Conservation (phyloP, 2,113 vertebrate species). For the Dasypus novemcinctus region DNA sequence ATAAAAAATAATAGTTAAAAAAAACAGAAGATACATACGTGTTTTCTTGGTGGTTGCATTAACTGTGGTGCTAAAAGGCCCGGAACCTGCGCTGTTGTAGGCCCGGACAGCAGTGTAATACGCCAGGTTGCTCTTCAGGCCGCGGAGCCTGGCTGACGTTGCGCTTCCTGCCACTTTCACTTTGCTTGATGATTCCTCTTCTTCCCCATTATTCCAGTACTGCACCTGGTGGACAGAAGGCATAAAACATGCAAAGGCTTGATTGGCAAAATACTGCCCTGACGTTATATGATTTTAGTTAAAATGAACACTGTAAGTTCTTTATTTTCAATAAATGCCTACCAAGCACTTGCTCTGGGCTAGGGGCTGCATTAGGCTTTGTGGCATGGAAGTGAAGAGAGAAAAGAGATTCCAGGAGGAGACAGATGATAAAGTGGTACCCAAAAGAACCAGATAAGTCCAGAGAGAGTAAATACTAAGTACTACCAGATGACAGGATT, state of each 20-base stretch:
- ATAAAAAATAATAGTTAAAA: background rate
- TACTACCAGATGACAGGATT: too few species aligned
- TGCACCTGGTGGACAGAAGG: conserved; percentile 84
- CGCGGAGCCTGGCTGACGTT: conserved; percentile 88
- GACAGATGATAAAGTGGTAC: background rate
- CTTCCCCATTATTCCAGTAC: conserved; percentile 93
- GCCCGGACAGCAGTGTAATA: conserved; percentile 93
- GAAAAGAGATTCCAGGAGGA: background rate
- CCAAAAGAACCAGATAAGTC: background rate
- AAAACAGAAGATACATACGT: conserved; percentile 84
- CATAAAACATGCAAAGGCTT: background rate
- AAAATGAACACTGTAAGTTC: background rate
- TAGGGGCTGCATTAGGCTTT: background rate
- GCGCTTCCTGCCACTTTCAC: conserved; percentile 90
- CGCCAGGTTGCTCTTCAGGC: conserved; percentile 88
- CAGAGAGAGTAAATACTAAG: background rate
- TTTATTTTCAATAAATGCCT: background rate
- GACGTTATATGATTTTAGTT: background rate
- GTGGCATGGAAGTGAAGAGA: background rate
- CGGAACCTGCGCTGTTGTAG: conserved; percentile 93
- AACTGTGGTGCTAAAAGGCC: conserved; percentile 91
- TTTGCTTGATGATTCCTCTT: conserved; percentile 91
- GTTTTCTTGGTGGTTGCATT: conserved; percentile 95
- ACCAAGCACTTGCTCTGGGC: background rate
- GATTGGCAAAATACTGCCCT: background rate